phyloP scores from a whole-genome alignment of 2,113 vertebrate species.

The Dunckerocampus dactyliophorus region DNA sequence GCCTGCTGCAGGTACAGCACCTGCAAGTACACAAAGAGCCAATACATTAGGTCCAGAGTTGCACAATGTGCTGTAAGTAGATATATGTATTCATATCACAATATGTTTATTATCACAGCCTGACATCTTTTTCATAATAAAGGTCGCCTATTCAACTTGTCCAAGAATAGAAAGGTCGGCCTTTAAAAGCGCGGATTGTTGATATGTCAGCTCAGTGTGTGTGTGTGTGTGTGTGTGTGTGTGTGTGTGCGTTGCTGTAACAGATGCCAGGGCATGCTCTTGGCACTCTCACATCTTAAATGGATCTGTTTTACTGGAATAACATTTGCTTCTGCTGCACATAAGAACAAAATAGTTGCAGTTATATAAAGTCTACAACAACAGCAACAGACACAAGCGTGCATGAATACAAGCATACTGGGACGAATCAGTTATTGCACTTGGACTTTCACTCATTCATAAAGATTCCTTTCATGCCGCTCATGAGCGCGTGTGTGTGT shows the following conservation, averaged over 20 bases:
- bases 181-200: conserved; percentile 13
- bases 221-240: conserved; percentile 9
- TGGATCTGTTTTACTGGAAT: conserved; percentile 44
- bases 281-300: conserved; percentile 47
- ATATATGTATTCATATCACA: too few relatives aligned
- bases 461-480: not conserved
- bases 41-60: too few relatives aligned
- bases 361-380: too few relatives aligned
- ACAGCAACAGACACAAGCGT: too few relatives aligned
- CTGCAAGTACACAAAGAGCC: conserved; percentile 46
- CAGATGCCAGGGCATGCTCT: conserved; percentile 21
- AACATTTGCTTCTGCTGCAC: conserved; percentile 8
- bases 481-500: not conserved
- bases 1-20: conserved; percentile 74
- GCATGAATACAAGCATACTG: too few relatives aligned
- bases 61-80: too few relatives aligned
- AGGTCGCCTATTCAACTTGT: conserved; percentile 29
- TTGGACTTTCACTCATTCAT: not conserved
- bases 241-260: conserved; percentile 15
- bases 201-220: conserved; percentile 25
- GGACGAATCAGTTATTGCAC: not conserved
- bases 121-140: conserved; percentile 13
- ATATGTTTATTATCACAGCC: too few relatives aligned
- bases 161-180: conserved; percentile 33
- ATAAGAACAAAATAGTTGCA: not conserved